phyloP scores from a whole-genome alignment of 2,113 vertebrate species.

The Leucopsar rothschildi region DNA sequence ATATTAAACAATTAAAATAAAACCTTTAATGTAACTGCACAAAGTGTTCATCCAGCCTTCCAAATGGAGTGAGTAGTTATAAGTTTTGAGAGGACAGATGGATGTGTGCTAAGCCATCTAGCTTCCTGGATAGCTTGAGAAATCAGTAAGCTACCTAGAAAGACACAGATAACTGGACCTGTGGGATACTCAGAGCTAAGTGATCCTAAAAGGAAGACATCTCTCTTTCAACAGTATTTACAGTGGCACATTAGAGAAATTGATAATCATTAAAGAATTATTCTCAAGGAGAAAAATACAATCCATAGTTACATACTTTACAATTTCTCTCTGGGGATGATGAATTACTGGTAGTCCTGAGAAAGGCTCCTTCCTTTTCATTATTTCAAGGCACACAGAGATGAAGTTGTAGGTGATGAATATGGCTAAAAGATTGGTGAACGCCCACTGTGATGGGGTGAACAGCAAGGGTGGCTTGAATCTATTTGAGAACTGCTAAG shows the following conservation, averaged over 20 bases:
- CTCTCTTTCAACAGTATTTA: neutral
- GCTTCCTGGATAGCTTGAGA: neutral
- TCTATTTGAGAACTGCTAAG: neutral
- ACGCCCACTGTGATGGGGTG: neutral
- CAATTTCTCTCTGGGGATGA: neutral
- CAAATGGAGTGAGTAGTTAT: neutral
- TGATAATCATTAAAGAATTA: neutral
- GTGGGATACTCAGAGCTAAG: neutral
- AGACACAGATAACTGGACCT: neutral
- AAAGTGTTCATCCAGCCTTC: slow-evolving; percentile 21
- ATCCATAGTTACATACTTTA: neutral
- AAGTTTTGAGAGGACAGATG: neutral
- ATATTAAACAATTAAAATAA: slow-evolving; percentile 65
- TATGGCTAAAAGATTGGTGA: neutral
- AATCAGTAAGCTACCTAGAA: neutral
- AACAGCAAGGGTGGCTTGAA: neutral
- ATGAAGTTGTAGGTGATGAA: neutral
- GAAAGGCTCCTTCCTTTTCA: neutral
- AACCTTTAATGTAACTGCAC: slow-evolving; percentile 44
- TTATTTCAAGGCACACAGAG: neutral
- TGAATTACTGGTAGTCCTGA: neutral
- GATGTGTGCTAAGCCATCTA: neutral
- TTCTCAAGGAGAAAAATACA: neutral
- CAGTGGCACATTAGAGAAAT: neutral
- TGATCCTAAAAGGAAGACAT: neutral